Conservation (phyloP, 2,888 invertebrate genomes). For the Andrena dorsata region DNA sequence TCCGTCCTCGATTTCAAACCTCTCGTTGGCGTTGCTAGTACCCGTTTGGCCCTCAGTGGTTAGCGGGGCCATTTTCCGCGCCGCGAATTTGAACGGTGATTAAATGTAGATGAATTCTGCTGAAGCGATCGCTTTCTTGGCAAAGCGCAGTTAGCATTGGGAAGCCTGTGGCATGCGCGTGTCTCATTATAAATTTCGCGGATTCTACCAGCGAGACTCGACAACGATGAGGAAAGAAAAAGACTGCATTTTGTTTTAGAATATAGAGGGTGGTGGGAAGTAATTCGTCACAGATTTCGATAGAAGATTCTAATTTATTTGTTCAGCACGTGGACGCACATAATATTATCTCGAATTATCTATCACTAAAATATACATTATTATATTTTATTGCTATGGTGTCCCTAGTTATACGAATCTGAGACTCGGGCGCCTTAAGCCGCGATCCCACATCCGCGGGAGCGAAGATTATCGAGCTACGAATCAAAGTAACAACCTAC, state of each 20-base stretch:
- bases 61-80: neutral
- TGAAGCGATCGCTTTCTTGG: neutral
- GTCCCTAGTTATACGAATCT: neutral
- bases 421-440: neutral
- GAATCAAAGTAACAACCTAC: neutral
- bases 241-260: slow-evolving; percentile 19
- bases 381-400: neutral
- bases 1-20: neutral
- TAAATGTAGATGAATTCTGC: neutral
- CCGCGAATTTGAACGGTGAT: neutral
- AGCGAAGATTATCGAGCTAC: neutral
- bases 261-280: neutral
- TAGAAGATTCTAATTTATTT: neutral
- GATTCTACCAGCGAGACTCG: neutral
- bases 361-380: neutral
- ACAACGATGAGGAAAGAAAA: too few relatives aligned
- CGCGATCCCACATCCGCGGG: neutral
- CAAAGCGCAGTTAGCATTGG: neutral
- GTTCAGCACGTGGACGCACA: too few relatives aligned
- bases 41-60: slow-evolving; percentile 4
- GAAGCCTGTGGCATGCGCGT: neutral
- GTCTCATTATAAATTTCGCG: slow-evolving; percentile 30
- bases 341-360: too few relatives aligned
- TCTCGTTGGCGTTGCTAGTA: neutral
- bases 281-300: neutral